Percentiles rank a stretch among this genome's conserved stretches.
Conservation (phyloP, 2,113 vertebrate species). For the Panthera tigris region DNA sequence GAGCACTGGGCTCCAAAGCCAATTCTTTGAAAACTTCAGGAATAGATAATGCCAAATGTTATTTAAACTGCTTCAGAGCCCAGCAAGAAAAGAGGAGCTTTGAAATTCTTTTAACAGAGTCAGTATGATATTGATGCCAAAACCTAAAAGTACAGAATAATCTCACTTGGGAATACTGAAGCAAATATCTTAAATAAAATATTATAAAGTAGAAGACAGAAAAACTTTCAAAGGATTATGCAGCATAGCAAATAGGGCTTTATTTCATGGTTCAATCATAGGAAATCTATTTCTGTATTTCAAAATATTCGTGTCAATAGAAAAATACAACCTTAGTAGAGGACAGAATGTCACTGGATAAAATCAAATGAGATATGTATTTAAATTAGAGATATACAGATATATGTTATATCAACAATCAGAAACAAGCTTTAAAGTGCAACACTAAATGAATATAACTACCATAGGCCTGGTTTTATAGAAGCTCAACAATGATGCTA, state of each 20-base stretch:
- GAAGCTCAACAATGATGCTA: background rate
- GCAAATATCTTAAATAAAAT: slow-evolving; percentile 64
- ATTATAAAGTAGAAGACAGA: slow-evolving; percentile 1
- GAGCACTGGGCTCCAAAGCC: background rate
- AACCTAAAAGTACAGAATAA: slow-evolving; percentile 6
- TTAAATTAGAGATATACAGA: background rate
- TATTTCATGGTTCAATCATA: background rate
- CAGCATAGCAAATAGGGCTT: background rate
- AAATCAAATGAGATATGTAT: background rate
- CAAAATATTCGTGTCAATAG: background rate
- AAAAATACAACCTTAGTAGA: background rate
- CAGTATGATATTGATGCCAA: slow-evolving; percentile 4
- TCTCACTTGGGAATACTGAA: slow-evolving; percentile 47
- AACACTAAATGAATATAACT: background rate
- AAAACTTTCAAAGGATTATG: background rate
- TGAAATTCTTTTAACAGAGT: slow-evolving; percentile 26
- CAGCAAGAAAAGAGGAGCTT: background rate
- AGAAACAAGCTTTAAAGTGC: background rate
- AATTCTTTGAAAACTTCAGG: slow-evolving; percentile 45
- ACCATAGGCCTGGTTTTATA: background rate
- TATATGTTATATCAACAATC: background rate
- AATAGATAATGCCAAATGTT: slow-evolving; percentile 21
- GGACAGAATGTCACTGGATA: background rate
- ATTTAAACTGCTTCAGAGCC: slow-evolving; percentile 34
- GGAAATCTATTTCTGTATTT: background rate